Percentiles rank a stretch among this genome's conserved stretches.
Evolutionary conservation across 1,140 invertebrate species (phyloP).

Genomic region (Anoplolepis gracilipes): DNA sequence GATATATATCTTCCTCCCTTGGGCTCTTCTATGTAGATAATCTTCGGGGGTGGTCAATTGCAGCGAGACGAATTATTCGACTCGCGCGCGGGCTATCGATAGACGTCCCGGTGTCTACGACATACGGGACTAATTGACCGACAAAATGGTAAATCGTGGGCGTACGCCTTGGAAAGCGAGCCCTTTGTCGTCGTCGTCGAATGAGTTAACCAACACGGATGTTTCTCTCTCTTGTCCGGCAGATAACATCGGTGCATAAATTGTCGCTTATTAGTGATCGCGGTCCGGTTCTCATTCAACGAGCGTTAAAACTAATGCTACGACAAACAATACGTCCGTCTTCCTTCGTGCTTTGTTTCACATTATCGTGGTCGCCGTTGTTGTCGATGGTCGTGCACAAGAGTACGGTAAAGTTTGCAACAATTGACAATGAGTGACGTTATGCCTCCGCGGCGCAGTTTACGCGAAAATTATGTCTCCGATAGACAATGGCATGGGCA

Average conservation of each 20-base stretch:
- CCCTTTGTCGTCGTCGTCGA: conserved; percentile 43
- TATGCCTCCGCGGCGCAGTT: not conserved
- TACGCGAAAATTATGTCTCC: not conserved
- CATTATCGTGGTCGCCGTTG: not conserved
- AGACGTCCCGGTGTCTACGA: conserved; percentile 33
- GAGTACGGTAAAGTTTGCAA: conserved; percentile 4
- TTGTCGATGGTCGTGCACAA: not conserved
- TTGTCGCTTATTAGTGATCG: conserved; percentile 26
- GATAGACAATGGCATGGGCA: not conserved
- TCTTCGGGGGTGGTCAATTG: not conserved
- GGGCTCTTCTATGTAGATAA: conserved; percentile 4
- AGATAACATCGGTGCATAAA: conserved; percentile 43
- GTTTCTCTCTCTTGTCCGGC: conserved; percentile 21
- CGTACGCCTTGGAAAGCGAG: conserved; percentile 38
- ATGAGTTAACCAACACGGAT: conserved; percentile 58
- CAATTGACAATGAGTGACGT: conserved; percentile 33
- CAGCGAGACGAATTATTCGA: conserved; percentile 29
- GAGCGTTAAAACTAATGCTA: conserved; percentile 42
- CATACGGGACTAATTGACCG: conserved; percentile 41
- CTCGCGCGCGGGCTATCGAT: conserved; percentile 22
- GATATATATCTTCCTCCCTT: not conserved
- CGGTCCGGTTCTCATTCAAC: conserved; percentile 25
- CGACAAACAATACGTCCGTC: conserved; percentile 1
- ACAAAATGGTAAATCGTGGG: conserved; percentile 44
- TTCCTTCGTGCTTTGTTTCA: not conserved